Evolutionary conservation across 2,888 invertebrate species (phyloP), one percentile per base, ranked within the genome.

Genomic region (Theodoxus fluviatilis): DNA sequence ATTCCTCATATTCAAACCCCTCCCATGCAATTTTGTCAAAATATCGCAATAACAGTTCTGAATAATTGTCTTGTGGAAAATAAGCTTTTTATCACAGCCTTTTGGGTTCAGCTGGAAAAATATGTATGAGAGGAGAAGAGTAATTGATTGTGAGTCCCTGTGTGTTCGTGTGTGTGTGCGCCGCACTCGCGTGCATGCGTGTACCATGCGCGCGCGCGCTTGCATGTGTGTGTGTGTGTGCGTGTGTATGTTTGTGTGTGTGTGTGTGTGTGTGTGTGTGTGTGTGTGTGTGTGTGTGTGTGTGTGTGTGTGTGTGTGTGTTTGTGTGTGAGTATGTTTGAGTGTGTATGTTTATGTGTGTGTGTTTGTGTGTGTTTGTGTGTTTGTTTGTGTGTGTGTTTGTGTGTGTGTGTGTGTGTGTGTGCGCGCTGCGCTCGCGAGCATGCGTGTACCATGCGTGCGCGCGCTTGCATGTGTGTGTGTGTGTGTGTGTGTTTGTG

Each of bases 221-320:
- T 49, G 49, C 18, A 25, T 49, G 49, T 3, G 4, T 9, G 49
- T 49, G 49, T 15, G 49, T 49, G 49, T 18, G 49, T 15, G 49
- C 25, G 49, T 15, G 49, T 49, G 49, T 9, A 3, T 3, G 49
- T 49, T n/a, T 15, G 49, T 49, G 49, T 49, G 49, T 15, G 49
- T 49, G 49, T 49, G 49, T 7, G 49, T 49, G 49, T 15, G 49
- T 49, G 49, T 49, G 49, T 49, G 49, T 49, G 49, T 49, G 49
- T 49, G 49, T 49, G 49, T 49, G 49, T 49, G 49, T 49, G 49
- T 49, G 49, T 49, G 7, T 9, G 49, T 49, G 49, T 9, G 4
- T 9, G 49, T 49, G 49, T 49, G 49, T 49, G 49, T 49, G 49
- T 9, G 49, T 18, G 18, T 18, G 49, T 49, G 4, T 49, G 49